Percentiles rank a stretch among this genome's conserved stretches.
Evolutionary conservation across 2,797 vertebrate species (phyloP).

Genomic region (Lacerta bilineata): DNA sequence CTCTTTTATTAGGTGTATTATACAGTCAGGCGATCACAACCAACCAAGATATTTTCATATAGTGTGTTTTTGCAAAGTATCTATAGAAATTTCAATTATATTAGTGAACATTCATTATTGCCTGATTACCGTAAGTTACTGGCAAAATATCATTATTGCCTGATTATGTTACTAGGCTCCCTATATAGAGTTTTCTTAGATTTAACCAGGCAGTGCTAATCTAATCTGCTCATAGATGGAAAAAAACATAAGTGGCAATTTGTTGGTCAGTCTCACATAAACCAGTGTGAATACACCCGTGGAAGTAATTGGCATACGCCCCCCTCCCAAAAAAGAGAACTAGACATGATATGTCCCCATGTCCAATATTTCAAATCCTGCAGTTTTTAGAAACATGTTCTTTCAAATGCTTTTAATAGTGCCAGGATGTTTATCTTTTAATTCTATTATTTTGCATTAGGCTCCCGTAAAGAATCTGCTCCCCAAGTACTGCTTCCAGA

Average conservation of each 20-base stretch:
- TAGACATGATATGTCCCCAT: background rate
- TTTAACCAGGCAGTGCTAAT: background rate
- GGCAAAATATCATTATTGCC: background rate
- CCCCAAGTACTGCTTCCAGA: constrained; percentile 95
- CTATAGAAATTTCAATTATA: background rate
- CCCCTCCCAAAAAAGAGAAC: background rate
- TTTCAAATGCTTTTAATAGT: background rate
- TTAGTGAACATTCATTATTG: background rate
- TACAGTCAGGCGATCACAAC: background rate
- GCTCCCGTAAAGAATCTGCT: constrained; percentile 89
- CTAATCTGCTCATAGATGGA: background rate
- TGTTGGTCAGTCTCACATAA: background rate
- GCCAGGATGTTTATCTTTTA: constrained; percentile 58
- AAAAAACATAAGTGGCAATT: background rate
- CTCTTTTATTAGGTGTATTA: background rate
- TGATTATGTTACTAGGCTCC: background rate
- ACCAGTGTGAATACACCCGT: background rate
- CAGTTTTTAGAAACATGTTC: constrained; percentile 27
- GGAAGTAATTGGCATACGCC: background rate
- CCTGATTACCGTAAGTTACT: background rate
- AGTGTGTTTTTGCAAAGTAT: background rate
- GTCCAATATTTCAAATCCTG: background rate
- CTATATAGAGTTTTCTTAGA: background rate
- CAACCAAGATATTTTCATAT: background rate
- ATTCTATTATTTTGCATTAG: constrained; percentile 78